Evolutionary conservation across 1,140 invertebrate genomes (phyloP).

Genomic region (Drosophila virilis): DNA sequence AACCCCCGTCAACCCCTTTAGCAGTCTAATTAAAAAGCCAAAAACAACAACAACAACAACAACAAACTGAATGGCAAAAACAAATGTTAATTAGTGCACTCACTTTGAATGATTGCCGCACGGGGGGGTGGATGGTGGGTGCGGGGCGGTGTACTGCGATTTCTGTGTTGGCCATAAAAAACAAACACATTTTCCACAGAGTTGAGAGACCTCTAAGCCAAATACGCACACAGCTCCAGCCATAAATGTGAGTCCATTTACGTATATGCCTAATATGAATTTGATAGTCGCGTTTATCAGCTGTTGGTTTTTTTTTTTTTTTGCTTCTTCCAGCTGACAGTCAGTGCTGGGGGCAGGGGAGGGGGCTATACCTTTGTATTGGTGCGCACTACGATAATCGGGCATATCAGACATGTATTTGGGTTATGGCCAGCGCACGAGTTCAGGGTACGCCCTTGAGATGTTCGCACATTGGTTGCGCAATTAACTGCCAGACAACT

Average conservation of each 20-base stretch:
- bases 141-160: background rate
- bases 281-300: conserved; percentile 57
- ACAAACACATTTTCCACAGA: conserved; percentile 6
- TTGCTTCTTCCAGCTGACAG: conserved; percentile 36
- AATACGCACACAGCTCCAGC: background rate
- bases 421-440: conserved; percentile 23
- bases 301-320: conserved; percentile 18
- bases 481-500: background rate
- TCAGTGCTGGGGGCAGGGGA: background rate
- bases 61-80: conserved; percentile 31
- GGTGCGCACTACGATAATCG: conserved; percentile 42
- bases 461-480: conserved; percentile 3
- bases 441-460: conserved; percentile 39
- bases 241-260: conserved; percentile 10
- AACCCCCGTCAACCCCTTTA: background rate
- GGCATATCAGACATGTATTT: conserved; percentile 49
- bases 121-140: background rate
- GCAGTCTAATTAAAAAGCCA: conserved; percentile 64
- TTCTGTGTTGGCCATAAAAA: conserved; percentile 30
- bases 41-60: background rate
- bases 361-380: background rate
- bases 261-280: conserved; percentile 2
- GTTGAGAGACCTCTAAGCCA: conserved; percentile 38
- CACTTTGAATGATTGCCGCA: conserved; percentile 57
- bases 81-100: conserved; percentile 74